Conservation (phyloP, 2,113 vertebrate species). For the Scytalopus superciliaris region DNA sequence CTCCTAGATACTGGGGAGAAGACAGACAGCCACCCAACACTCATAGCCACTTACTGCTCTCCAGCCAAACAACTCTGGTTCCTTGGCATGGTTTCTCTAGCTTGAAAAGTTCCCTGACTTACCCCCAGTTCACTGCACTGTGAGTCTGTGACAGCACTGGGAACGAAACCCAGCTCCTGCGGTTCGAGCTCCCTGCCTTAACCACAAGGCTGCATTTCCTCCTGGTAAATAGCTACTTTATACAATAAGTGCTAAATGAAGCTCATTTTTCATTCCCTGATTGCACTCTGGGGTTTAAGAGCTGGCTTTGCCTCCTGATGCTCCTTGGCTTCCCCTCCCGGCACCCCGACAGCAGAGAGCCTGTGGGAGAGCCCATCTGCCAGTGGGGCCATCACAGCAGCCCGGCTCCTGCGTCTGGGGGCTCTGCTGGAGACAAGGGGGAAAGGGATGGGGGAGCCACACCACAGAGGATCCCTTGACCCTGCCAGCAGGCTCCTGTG, state of each 20-base stretch:
- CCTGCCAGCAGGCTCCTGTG: neutral
- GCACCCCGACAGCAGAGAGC: neutral
- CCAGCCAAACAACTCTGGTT: neutral
- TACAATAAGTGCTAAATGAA: slow-evolving; percentile 67
- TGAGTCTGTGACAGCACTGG: neutral
- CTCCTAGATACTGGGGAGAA: neutral
- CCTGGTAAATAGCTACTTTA: slow-evolving; percentile 57
- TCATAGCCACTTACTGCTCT: neutral
- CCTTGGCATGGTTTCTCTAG: neutral
- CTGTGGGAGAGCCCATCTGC: neutral
- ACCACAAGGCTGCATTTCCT: slow-evolving; percentile 66
- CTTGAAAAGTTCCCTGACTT: neutral
- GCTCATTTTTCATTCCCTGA: slow-evolving; percentile 51
- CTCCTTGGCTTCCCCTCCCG: neutral
- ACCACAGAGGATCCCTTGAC: too few species aligned
- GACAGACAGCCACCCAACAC: neutral
- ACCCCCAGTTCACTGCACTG: slow-evolving; percentile 1
- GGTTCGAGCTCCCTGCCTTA: slow-evolving; percentile 51
- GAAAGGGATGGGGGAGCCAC: neutral
- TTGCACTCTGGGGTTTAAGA: slow-evolving; percentile 42
- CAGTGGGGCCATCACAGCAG: neutral
- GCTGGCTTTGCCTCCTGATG: neutral
- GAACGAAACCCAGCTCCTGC: slow-evolving; percentile 15
- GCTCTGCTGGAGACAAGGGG: neutral
- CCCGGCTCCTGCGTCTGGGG: neutral